Evolutionary conservation across 2,113 vertebrate species (phyloP), one percentile per base, ranked within the genome.

Genomic region (Apistogramma diplotaenia): DNA sequence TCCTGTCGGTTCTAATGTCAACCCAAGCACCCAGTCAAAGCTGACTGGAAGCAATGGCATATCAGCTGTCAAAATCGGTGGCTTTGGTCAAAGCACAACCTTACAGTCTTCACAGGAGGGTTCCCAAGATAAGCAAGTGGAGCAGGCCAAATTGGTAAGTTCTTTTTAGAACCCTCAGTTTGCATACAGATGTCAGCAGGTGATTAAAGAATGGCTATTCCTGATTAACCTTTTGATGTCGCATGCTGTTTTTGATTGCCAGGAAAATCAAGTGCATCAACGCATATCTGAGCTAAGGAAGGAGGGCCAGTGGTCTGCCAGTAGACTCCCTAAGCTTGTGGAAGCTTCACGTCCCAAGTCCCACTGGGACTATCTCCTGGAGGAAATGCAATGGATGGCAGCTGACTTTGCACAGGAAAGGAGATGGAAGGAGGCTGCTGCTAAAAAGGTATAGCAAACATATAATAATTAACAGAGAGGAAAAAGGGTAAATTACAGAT

Each of bases 371-470:
- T 99, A 99, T 82, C 95, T 99, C 74, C 93, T 99, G 85, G 98
- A 99, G 90, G 98, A 99, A 92, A 98, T 99, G 98, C 98, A 97
- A 87, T 99, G 98, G 98, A 99, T 99, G 98, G 98, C 98, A 31
- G 96, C 98, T 3, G 98, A 99, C 89, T 99, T 99, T 80, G 97
- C 97, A 43, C 98, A 99, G 90, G 98, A 99, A 92, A 96, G 98
- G 79, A 95, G 96, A 80, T 99, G 98, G 98, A 99, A 99, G 91
- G 94, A 98, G 93, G 97, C 97, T 12, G 96, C 97, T 37, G 98
- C 98, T 58, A 99, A 98, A 87, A 99, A 99, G 96, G 98, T 99
- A 92, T 9, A 55, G 4, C 18, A 54, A 35, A 51, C 3, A n/a
- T 40, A 57, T 40, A 55, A 51, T 8, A 56, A 29, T 43, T 74